Conservation (phyloP, 1,140 invertebrate species). For the Leptoteleia sp. region DNA sequence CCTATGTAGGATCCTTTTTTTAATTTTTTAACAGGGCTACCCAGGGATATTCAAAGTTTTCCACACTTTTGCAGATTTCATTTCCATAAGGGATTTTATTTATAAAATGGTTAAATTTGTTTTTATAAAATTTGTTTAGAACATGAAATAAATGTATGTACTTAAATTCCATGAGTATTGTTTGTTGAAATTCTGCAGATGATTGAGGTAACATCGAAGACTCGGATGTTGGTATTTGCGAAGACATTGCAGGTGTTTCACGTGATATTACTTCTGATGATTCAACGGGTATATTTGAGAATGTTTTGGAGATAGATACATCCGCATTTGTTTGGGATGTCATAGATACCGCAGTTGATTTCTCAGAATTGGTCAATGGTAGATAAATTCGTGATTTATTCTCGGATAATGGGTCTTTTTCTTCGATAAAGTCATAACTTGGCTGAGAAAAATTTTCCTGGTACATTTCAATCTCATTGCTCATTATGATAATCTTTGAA, state of each 20-base stretch:
- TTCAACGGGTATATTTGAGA: constrained; percentile 7
- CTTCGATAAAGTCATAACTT: constrained; percentile 27
- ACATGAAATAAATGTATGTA: too few relatives aligned
- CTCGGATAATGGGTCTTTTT: constrained; percentile 4
- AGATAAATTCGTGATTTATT: constrained; percentile 23
- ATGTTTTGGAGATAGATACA: constrained; percentile 9
- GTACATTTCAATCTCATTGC: constrained; percentile 36
- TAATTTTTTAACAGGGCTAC: too few relatives aligned
- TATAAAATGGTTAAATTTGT: too few relatives aligned
- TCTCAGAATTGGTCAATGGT: background rate
- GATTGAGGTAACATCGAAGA: constrained; percentile 35
- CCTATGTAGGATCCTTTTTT: too few relatives aligned
- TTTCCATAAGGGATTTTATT: too few relatives aligned
- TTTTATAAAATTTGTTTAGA: too few relatives aligned
- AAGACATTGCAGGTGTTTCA: constrained; percentile 21
- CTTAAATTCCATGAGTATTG: constrained; percentile 41
- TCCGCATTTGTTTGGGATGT: background rate
- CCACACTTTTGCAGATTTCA: too few relatives aligned
- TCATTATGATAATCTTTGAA: too few relatives aligned
- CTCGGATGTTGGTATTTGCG: constrained; percentile 6
- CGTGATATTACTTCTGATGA: constrained; percentile 11
- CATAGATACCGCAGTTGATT: constrained; percentile 5
- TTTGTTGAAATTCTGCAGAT: constrained; percentile 35
- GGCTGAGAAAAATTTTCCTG: constrained; percentile 25
- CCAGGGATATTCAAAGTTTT: too few relatives aligned